Conservation (phyloP, 2,113 vertebrate genomes). For the Mus musculus region GRCm39 chr1:105964501-105965000, state of each 20-base stretch:
- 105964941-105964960: background rate
- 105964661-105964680: background rate
- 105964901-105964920: constrained; percentile 6
- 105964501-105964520: background rate
- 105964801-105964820: background rate
- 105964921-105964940: background rate
- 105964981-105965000: background rate
- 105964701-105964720: background rate
- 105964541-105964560: background rate
- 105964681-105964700: no score
- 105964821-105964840: background rate
- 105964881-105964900: constrained; percentile 30
- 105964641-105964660: background rate
- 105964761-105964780: background rate
- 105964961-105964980: fast-evolving
- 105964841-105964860: background rate
- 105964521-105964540: background rate
- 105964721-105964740: background rate
- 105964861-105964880: constrained; percentile 11
- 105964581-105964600: background rate
- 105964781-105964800: constrained; percentile 23
- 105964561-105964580: background rate
- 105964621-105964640: background rate
- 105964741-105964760: no score
- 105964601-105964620: fast-evolving